Evolutionary conservation across 2,113 vertebrate genomes (phyloP).

Genomic region (Catharus bicknelli): DNA sequence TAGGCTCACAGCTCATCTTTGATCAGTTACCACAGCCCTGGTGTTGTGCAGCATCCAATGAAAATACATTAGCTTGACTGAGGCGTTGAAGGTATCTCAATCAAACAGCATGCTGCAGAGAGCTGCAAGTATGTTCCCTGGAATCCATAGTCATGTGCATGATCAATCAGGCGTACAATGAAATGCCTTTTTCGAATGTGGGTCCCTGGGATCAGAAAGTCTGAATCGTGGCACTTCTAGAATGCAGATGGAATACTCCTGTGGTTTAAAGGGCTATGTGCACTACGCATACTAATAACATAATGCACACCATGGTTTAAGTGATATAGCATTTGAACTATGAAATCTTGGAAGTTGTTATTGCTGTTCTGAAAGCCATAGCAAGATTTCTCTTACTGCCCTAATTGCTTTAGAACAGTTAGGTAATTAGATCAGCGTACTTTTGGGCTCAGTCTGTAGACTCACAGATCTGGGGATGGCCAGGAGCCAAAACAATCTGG

Average conservation of each 20-base stretch:
- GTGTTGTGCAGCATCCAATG: neutral
- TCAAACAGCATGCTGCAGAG: neutral
- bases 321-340: neutral
- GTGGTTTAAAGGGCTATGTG: neutral
- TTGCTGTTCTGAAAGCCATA: neutral
- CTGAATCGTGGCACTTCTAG: neutral
- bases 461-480: neutral
- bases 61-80: neutral
- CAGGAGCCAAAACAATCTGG: neutral
- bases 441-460: neutral
- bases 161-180: neutral
- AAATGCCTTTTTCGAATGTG: neutral
- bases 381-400: neutral
- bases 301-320: neutral
- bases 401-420: conserved; percentile 10
- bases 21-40: neutral
- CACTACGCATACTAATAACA: neutral
- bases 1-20: neutral
- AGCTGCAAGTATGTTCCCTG: neutral
- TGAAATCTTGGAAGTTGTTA: neutral
- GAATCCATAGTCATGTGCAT: neutral
- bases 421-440: conserved; percentile 1
- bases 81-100: neutral
- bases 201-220: neutral
- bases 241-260: neutral